phyloP scores from a whole-genome alignment of 1,140 invertebrate genomes.

The Zaprionus davidi region DNA sequence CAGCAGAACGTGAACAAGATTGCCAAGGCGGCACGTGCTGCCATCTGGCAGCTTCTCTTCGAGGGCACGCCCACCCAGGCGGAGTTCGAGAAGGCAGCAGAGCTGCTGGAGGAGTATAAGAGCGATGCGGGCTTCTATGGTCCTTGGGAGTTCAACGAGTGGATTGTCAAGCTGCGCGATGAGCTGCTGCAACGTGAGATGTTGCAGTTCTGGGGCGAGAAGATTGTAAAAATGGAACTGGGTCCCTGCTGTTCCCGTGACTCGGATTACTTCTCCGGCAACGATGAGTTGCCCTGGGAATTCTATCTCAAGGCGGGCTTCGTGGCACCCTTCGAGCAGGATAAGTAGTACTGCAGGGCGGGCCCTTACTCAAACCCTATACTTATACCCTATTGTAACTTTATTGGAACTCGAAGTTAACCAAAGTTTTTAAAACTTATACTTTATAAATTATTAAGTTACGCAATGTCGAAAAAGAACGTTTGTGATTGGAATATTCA shows the following conservation, averaged over 20 bases:
- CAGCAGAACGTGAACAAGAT: constrained; percentile 54
- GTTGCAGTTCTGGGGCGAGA: constrained; percentile 70
- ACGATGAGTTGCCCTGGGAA: constrained; percentile 53
- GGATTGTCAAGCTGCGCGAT: constrained; percentile 69
- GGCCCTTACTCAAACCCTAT: too few species aligned
- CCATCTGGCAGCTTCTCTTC: constrained; percentile 66
- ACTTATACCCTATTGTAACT: not conserved
- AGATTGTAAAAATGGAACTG: constrained; percentile 67
- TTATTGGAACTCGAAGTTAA: not conserved
- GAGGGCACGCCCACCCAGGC: constrained; percentile 33
- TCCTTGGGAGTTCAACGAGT: constrained; percentile 62
- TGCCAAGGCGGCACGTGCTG: constrained; percentile 34
- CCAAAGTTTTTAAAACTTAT: not conserved
- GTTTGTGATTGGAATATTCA: not conserved
- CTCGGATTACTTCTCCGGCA: constrained; percentile 66
- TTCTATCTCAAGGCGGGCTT: constrained; percentile 72
- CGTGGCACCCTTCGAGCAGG: constrained; percentile 59
- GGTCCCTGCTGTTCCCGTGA: constrained; percentile 69
- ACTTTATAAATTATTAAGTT: too few species aligned
- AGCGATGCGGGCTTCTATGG: constrained; percentile 66
- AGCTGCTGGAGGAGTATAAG: constrained; percentile 62
- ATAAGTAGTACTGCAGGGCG: not conserved
- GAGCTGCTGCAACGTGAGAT: constrained; percentile 55
- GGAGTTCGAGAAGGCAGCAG: constrained; percentile 55
- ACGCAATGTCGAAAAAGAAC: not conserved